Conservation (phyloP, 2,113 vertebrate species). For the Saccopteryx bilineata region DNA sequence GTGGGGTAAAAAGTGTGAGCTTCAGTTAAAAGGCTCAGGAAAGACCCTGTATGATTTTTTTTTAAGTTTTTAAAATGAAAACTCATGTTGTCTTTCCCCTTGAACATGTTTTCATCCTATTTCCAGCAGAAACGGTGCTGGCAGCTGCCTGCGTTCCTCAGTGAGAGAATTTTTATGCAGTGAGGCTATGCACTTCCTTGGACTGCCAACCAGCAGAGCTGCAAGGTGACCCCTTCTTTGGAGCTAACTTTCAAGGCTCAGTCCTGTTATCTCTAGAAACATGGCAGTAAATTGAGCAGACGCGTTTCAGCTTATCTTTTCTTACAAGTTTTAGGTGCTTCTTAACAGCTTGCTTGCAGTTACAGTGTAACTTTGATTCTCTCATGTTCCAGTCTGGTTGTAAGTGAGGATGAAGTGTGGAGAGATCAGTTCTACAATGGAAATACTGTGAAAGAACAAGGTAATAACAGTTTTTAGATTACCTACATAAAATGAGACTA, state of each 20-base stretch:
- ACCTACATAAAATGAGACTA: background rate
- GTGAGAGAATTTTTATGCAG: constrained; percentile 92
- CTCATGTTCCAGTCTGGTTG: constrained; percentile 88
- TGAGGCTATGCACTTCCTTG: constrained; percentile 91
- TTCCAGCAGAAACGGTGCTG: constrained; percentile 88
- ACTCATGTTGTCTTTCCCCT: background rate
- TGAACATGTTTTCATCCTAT: constrained; percentile 13
- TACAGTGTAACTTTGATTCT: constrained; percentile 46
- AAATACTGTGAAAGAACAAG: constrained; percentile 90
- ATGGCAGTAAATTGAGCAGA: background rate
- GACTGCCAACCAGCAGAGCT: constrained; percentile 92
- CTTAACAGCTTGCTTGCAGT: background rate
- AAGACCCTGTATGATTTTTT: constrained; percentile 88
- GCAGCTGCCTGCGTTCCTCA: constrained; percentile 91
- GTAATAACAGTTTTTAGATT: constrained; percentile 79
- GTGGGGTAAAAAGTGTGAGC: constrained; percentile 90
- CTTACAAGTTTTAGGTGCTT: background rate
- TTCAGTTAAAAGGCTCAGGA: constrained; percentile 93
- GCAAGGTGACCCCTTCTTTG: constrained; percentile 85
- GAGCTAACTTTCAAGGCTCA: background rate
- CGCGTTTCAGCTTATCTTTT: background rate
- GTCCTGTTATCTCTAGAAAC: background rate
- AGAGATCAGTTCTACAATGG: constrained; percentile 93
- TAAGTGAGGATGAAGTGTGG: constrained; percentile 91
- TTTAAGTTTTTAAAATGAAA: constrained; percentile 41